These are phyloP conservation scores for Anthopleura xanthogrammica DNA, from an alignment of 92 coral and sea anemone species.

Conservation along the genomic window DNA sequence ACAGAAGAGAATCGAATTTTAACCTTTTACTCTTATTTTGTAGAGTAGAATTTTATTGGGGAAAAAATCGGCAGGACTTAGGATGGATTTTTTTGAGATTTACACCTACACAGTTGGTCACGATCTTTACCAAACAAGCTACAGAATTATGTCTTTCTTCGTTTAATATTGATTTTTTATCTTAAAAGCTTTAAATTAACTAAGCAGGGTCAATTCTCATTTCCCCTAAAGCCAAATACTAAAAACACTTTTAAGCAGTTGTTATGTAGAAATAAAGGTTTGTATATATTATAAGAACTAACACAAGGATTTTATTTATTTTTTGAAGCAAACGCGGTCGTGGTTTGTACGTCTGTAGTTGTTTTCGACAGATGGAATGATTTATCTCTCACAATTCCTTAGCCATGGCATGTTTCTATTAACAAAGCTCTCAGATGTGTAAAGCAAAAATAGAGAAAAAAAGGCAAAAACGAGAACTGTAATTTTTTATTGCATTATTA, in stretches of 20 bases:
- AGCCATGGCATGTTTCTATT: neutral
- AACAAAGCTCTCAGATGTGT: neutral
- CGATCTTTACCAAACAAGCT: no score
- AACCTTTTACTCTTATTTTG: neutral
- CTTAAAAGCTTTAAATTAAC: no score
- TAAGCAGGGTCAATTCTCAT: no score
- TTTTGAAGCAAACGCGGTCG: slow-evolving; percentile 4
- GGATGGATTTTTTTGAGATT: no score
- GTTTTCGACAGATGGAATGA: slow-evolving; percentile 34
- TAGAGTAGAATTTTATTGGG: neutral
- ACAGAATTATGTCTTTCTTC: no score
- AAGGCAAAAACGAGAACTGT: neutral
- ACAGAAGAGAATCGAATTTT: neutral
- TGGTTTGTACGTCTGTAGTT: slow-evolving; percentile 44
- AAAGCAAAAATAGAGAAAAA: neutral
- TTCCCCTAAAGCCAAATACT: no score
- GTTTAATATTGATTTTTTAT: no score
- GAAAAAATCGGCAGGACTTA: no score
- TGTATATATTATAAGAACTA: neutral
- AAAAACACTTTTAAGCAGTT: no score
- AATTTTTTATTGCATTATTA: neutral
- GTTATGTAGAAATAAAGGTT: neutral
- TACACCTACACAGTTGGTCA: no score
- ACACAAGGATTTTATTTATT: neutral
- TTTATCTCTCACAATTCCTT: neutral